Evolutionary conservation across 2,113 vertebrate species (phyloP).

Genomic region (Lethenteron reissneri): DNA sequence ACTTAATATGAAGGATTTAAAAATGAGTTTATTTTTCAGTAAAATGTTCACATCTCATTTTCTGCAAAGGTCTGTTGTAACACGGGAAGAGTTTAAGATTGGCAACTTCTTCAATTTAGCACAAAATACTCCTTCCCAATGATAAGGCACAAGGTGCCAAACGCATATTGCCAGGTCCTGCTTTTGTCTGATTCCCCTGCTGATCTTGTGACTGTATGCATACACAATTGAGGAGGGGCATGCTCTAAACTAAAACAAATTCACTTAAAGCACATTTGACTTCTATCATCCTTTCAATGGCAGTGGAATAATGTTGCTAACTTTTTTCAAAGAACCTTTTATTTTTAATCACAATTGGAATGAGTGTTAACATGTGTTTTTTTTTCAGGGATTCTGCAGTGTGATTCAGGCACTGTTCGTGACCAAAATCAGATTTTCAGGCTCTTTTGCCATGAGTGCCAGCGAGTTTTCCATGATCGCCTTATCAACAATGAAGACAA

Average conservation of each 20-base stretch:
- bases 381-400: constrained; percentile 35
- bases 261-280: too few relatives aligned
- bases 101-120: not conserved
- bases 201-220: constrained; percentile 5
- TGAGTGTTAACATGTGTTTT: not conserved
- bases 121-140: not conserved
- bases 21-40: not conserved
- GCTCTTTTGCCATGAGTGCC: constrained; percentile 48
- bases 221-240: too few relatives aligned
- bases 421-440: constrained; percentile 44
- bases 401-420: constrained; percentile 30
- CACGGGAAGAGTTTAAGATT: not conserved
- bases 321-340: too few relatives aligned
- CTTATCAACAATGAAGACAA: constrained; percentile 51
- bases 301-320: too few relatives aligned
- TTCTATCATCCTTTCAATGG: too few relatives aligned
- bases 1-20: too few relatives aligned
- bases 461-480: constrained; percentile 46
- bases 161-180: not conserved
- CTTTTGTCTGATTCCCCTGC: not conserved
- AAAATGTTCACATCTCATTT: too few relatives aligned
- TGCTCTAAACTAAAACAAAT: too few relatives aligned
- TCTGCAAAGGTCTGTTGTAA: too few relatives aligned
- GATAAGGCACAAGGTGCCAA: not conserved
- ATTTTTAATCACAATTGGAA: too few relatives aligned